phyloP scores from a whole-genome alignment of 2,113 vertebrate species.

The Meriones unguiculatus region DNA sequence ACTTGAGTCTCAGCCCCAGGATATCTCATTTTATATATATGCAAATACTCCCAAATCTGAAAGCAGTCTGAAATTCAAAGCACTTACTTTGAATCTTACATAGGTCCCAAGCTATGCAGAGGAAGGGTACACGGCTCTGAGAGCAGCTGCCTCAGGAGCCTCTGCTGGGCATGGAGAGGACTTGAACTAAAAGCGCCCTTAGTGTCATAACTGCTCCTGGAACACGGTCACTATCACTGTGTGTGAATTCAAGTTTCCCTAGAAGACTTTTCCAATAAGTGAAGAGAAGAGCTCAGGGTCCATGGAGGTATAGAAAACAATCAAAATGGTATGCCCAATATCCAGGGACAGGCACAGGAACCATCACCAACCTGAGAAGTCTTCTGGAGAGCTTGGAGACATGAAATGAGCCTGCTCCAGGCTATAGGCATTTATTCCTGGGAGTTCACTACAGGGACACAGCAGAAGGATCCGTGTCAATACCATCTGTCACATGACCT shows the following conservation, averaged over 20 bases:
- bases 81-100: too few relatives aligned
- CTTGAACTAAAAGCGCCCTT: background rate
- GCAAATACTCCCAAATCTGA: background rate
- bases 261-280: background rate
- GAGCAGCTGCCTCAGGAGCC: background rate
- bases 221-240: accelerated
- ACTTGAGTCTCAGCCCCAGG: background rate
- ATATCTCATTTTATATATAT: background rate
- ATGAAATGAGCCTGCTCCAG: background rate
- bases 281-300: background rate
- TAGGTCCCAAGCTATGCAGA: background rate
- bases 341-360: accelerated
- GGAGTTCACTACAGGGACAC: background rate
- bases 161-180: background rate
- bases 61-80: background rate
- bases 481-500: background rate
- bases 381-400: background rate
- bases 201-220: background rate
- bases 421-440: background rate
- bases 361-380: background rate
- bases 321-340: accelerated
- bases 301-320: background rate
- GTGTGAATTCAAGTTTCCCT: background rate
- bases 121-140: background rate
- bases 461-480: background rate